Conservation (phyloP, 2,113 vertebrate species). For the Tachysurus vachellii region DNA sequence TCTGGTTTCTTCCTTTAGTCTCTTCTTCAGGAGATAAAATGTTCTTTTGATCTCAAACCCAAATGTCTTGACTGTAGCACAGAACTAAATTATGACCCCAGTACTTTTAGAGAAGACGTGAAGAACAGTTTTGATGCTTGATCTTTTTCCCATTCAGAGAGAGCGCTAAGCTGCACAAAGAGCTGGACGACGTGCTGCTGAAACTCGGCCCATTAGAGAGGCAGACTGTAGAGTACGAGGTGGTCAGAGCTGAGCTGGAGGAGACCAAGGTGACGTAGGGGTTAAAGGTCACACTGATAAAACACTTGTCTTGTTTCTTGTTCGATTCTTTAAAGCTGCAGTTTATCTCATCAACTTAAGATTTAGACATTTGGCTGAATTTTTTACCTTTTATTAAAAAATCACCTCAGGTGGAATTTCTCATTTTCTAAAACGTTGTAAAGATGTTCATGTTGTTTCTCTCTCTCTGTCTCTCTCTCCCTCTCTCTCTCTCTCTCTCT, state of each 20-base stretch:
- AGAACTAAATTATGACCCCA: too few species aligned
- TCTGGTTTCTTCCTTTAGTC: too few species aligned
- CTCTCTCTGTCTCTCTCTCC: too few species aligned
- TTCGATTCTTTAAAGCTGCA: too few species aligned
- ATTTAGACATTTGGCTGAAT: not conserved
- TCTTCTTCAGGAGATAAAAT: too few species aligned
- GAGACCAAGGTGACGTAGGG: constrained; percentile 80
- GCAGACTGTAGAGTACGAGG: constrained; percentile 79
- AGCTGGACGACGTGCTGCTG: constrained; percentile 87
- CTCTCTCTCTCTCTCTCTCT: too few species aligned
- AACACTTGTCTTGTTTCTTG: not conserved
- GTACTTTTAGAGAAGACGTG: not conserved
- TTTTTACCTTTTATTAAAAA: not conserved
- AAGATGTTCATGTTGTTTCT: not conserved
- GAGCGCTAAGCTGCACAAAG: constrained; percentile 79
- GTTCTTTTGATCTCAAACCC: not conserved
- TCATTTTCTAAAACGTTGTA: not conserved
- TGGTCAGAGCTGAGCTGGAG: constrained; percentile 81
- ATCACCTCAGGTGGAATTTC: not conserved
- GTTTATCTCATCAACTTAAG: too few species aligned
- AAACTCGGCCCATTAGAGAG: constrained; percentile 83
- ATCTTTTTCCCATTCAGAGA: constrained; percentile 73
- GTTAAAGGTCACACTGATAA: not conserved
- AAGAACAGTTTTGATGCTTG: not conserved
- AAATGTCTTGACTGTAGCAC: not conserved